Conservation (phyloP, 2,797 vertebrate species). For the Gallinago nigripennis region DNA sequence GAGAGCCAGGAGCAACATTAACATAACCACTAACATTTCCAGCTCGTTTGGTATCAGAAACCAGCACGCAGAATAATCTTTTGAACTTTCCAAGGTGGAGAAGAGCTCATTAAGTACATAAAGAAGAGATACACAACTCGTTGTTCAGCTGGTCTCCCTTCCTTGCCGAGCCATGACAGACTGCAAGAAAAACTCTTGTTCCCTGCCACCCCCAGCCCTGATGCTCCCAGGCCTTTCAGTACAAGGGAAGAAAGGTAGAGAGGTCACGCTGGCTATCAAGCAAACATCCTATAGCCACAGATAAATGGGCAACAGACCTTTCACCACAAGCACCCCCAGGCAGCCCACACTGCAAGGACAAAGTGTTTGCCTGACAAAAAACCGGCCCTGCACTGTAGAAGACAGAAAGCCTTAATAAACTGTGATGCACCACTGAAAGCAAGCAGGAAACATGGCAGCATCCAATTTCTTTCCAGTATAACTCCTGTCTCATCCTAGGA, state of each 20-base stretch:
- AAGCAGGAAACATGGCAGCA: background rate
- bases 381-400: background rate
- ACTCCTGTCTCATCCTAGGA: background rate
- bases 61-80: background rate
- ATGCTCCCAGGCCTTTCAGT: background rate
- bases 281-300: background rate
- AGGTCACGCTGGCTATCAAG: fast-evolving
- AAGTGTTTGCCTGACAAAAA: background rate
- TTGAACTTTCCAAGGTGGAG: background rate
- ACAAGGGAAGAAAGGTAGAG: background rate
- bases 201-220: background rate
- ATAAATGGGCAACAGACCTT: background rate
- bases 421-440: background rate
- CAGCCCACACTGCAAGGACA: background rate
- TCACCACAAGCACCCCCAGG: background rate
- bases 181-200: background rate
- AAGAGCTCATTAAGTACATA: background rate
- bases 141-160: background rate
- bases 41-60: background rate
- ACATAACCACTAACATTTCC: slow-evolving; percentile 27
- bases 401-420: background rate
- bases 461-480: background rate
- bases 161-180: background rate
- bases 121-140: background rate
- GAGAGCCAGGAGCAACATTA: slow-evolving; percentile 26